Evolutionary conservation across 1,140 invertebrate species (phyloP), one percentile per base, ranked within the genome.

Genomic region (Lepidurus apus): DNA sequence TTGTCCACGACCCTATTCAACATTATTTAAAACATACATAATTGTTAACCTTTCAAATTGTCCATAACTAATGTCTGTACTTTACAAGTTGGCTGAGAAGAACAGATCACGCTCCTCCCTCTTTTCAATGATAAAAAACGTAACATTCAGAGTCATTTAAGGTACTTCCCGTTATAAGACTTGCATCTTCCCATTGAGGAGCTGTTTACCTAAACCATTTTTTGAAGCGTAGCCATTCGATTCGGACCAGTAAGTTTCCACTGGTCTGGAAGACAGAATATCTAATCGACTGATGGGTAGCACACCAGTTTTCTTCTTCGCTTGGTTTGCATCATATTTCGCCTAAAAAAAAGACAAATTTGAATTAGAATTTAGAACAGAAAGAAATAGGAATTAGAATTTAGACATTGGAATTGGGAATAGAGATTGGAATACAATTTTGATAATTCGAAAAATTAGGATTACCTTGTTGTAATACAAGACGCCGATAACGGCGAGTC

Each of bases 401-500:
- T 11, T 74, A 21, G 10, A 17, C 1, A 11, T 26, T 26, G 26
- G 26, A 26, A 26, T 26, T 13, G 21, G 17, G 45, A n/a, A n/a
- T n/a, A 9, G 45, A 17, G 7, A 10, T 47, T 11, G 34, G 34
- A 47, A 47, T 11, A 1, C 10, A 47, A 47, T 11, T 10, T 1
- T 9, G 17, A 0, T 1, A 10, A 47, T 47, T 65, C 53, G 79
- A 76, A 73, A 78, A 74, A 43, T 73, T 34, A 34, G 34, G 9
- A 79, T 76, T 84, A 89, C 88, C 85, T 90, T 91, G 85, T 98
- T 98, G 85, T 98, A 98, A 75, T 89, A 89, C 11, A 98, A 87
- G 34, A 98, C 96, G 43, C 96, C 97, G 77, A 93, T 86, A 79
- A 97, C 92, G 5, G 97, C 96, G 79, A 97, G 83, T 43, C 91